A percentile compares a stretch with the other conserved stretches of the same genome.
Conservation (phyloP, 2,888 invertebrate genomes). For the Cryptocephalus moraei region DNA sequence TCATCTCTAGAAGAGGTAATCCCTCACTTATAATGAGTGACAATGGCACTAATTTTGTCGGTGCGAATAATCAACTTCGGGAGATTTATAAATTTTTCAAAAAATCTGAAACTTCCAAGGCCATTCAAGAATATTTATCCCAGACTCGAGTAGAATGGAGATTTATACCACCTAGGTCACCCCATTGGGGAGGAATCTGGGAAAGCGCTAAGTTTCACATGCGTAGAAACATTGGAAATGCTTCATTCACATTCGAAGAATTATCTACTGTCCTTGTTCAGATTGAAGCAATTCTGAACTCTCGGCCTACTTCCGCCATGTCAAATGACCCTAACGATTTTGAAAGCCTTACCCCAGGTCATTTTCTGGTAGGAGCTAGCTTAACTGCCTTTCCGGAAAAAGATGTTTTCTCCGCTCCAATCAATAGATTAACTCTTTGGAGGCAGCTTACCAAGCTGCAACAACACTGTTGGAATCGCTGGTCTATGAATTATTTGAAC, state of each 20-base stretch:
- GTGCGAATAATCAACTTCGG: neutral
- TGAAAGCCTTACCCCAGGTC: neutral
- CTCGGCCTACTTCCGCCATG: neutral
- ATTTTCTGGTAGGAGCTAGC: slow-evolving; percentile 1
- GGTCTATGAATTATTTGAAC: too few relatives aligned
- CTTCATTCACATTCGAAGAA: slow-evolving; percentile 1
- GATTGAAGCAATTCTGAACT: slow-evolving; percentile 1
- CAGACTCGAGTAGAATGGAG: neutral
- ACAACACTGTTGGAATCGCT: neutral
- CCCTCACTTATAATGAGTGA: neutral
- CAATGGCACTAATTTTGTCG: neutral
- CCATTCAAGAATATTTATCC: slow-evolving; percentile 1
- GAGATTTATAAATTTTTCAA: neutral
- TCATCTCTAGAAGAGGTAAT: neutral
- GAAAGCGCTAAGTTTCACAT: neutral
- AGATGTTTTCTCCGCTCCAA: neutral
- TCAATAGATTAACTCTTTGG: neutral
- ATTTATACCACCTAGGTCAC: neutral
- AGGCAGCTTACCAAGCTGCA: neutral
- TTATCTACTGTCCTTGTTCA: neutral
- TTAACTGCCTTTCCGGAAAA: neutral
- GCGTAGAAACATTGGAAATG: neutral
- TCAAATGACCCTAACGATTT: slow-evolving; percentile 1
- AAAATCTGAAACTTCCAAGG: neutral
- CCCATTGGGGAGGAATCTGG: slow-evolving; percentile 1